Conservation (phyloP, 2,113 vertebrate species). For the Sinocyclocheilus grahami region DNA sequence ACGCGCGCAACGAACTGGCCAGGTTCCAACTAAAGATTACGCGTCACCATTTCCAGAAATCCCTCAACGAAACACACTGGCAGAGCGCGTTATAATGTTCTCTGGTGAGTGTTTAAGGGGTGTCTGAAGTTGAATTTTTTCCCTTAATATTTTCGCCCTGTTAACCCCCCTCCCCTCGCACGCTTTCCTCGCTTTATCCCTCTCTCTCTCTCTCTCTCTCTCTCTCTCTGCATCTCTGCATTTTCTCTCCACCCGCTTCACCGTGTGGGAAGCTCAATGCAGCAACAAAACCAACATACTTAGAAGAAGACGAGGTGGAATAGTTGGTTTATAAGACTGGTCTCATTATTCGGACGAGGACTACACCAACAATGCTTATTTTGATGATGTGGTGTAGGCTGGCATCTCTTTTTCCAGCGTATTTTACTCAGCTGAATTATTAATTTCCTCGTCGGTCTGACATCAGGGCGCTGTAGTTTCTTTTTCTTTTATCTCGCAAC, state of each 20-base stretch:
- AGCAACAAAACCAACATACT: constrained; percentile 56
- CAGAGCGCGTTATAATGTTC: background rate
- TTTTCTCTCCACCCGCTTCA: constrained; percentile 45
- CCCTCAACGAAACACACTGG: background rate
- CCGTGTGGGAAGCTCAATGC: constrained; percentile 57
- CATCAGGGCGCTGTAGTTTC: constrained; percentile 41
- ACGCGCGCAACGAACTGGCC: constrained; percentile 7
- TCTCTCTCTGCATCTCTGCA: constrained; percentile 49
- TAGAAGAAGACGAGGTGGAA: constrained; percentile 48
- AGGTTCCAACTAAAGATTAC: constrained; percentile 28
- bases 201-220: constrained; percentile 38
- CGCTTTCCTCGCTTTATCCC: constrained; percentile 11
- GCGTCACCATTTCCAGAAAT: background rate
- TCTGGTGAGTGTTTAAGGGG: background rate
- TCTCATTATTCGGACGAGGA: constrained; percentile 36
- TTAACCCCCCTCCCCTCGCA: background rate
- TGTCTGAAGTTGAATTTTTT: constrained; percentile 33
- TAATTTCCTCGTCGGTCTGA: constrained; percentile 58
- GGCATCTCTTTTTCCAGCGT: constrained; percentile 39
- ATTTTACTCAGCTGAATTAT: constrained; percentile 62
- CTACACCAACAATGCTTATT: constrained; percentile 39
- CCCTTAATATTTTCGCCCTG: constrained; percentile 17
- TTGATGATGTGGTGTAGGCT: constrained; percentile 2
- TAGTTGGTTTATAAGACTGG: constrained; percentile 44
- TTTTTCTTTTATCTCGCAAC: constrained; percentile 35